Evolutionary conservation across 2,888 invertebrate genomes (phyloP).

Genomic region (Lissocephala sabroskyi): DNA sequence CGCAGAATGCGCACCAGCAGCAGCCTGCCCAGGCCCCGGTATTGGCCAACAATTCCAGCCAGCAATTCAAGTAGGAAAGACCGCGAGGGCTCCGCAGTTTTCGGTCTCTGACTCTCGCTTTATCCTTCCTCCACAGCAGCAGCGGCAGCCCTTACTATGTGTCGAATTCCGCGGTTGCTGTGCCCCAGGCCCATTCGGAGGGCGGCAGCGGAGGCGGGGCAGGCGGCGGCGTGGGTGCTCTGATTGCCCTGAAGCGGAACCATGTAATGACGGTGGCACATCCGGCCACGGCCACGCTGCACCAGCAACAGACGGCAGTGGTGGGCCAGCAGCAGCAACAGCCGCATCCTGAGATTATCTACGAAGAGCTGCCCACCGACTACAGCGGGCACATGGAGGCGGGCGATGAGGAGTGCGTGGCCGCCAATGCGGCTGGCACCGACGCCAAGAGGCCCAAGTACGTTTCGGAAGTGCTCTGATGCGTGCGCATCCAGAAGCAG

Average conservation of each 20-base stretch:
- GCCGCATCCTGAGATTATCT: slow-evolving; percentile 65
- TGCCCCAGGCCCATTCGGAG: slow-evolving; percentile 42
- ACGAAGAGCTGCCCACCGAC: slow-evolving; percentile 70
- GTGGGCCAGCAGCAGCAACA: slow-evolving; percentile 22
- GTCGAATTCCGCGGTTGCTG: slow-evolving; percentile 54
- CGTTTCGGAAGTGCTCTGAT: slow-evolving; percentile 69
- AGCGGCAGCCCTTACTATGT: slow-evolving; percentile 68
- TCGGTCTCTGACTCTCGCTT: too few relatives aligned
- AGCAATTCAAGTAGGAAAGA: slow-evolving; percentile 67
- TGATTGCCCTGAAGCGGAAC: slow-evolving; percentile 70
- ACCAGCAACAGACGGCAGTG: slow-evolving; percentile 37
- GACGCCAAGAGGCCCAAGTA: slow-evolving; percentile 70
- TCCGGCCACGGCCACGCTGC: slow-evolving; percentile 36
- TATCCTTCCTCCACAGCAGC: too few relatives aligned
- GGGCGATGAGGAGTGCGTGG: slow-evolving; percentile 68
- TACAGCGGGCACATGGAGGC: slow-evolving; percentile 68
- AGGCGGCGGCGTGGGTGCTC: slow-evolving; percentile 52
- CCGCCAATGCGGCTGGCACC: slow-evolving; percentile 20
- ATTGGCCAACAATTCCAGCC: slow-evolving; percentile 67
- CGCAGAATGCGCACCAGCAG: slow-evolving; percentile 63
- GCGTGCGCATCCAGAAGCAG: slow-evolving; percentile 58
- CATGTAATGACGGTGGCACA: slow-evolving; percentile 65
- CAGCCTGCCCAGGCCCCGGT: slow-evolving; percentile 54
- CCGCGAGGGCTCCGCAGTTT: too few relatives aligned
- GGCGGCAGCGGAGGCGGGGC: slow-evolving; percentile 21